These are phyloP conservation scores for Lutjanus campechanus DNA, from an alignment of 2,797 vertebrate species.

Conservation along the genomic window DNA sequence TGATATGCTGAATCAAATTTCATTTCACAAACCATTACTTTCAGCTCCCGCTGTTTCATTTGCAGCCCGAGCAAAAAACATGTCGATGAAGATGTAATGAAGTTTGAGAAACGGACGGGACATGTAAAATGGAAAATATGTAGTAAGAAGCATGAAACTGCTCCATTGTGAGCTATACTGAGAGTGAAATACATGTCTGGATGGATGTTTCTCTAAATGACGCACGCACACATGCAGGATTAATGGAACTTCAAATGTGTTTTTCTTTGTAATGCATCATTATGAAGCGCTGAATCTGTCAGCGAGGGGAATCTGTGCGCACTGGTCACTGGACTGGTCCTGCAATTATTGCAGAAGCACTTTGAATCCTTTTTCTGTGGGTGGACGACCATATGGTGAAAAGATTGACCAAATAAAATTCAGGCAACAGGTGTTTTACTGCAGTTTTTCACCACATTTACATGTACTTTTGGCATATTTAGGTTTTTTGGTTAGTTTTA, in stretches of 20 bases:
- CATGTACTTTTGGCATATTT: slow-evolving; percentile 10
- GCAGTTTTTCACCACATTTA: slow-evolving; percentile 30
- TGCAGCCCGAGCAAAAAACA: slow-evolving; percentile 62
- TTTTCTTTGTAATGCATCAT: slow-evolving; percentile 83
- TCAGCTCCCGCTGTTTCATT: slow-evolving; percentile 67
- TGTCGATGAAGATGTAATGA: slow-evolving; percentile 63
- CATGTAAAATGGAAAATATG: slow-evolving; percentile 77
- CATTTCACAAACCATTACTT: slow-evolving; percentile 74
- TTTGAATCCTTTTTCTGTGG: slow-evolving; percentile 44
- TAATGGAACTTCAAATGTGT: slow-evolving; percentile 81
- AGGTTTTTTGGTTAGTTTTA: slow-evolving; percentile 1
- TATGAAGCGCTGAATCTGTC: slow-evolving; percentile 84
- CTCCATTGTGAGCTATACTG: slow-evolving; percentile 70
- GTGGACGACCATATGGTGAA: slow-evolving; percentile 46
- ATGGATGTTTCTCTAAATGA: slow-evolving; percentile 76
- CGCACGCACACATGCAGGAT: slow-evolving; percentile 64
- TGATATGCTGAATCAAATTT: slow-evolving; percentile 66
- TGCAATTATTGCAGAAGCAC: slow-evolving; percentile 58
- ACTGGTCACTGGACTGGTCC: slow-evolving; percentile 60
- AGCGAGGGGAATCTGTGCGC: slow-evolving; percentile 66
- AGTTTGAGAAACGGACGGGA: slow-evolving; percentile 61
- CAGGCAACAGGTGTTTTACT: slow-evolving; percentile 64
- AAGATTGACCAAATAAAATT: slow-evolving; percentile 40
- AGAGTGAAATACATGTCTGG: slow-evolving; percentile 72
- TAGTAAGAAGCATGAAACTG: slow-evolving; percentile 64